Conservation (phyloP, 2,113 vertebrate genomes). For the Barnardius zonarius region DNA sequence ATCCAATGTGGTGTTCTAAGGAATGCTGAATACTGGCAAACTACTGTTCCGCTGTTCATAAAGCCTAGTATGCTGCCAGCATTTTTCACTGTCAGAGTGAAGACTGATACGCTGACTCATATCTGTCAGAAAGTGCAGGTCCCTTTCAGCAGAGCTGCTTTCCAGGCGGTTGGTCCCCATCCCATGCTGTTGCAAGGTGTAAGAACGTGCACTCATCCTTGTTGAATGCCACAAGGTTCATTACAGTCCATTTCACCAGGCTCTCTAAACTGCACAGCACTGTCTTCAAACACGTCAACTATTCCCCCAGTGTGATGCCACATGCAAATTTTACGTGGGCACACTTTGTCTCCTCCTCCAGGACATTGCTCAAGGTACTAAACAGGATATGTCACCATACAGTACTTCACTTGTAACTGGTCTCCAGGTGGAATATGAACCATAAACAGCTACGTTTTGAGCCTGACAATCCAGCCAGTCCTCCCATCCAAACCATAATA, state of each 20-base stretch:
- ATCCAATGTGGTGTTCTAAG: not conserved
- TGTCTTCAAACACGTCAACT: rapidly evolving
- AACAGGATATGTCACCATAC: not conserved
- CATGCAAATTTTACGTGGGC: not conserved
- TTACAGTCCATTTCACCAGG: not conserved
- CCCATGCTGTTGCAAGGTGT: rapidly evolving
- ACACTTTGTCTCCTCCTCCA: not conserved
- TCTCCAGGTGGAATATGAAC: not conserved
- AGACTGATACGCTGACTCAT: not conserved
- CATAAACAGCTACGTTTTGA: not conserved
- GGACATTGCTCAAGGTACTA: not conserved
- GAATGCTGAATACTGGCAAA: not conserved
- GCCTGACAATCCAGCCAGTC: not conserved
- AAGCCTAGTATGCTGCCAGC: not conserved
- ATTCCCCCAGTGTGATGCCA: not conserved
- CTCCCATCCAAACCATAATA: not conserved
- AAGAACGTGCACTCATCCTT: not conserved
- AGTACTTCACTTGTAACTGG: not conserved
- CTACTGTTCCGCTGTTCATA: not conserved
- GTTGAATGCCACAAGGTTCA: rapidly evolving
- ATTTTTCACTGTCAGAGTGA: not conserved
- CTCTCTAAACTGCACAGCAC: not conserved
- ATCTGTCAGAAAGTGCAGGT: rapidly evolving
- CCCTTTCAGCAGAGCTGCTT: not conserved
- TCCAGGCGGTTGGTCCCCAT: not conserved